Percentiles rank a stretch among this genome's conserved stretches.
Evolutionary conservation across 1,140 invertebrate species (phyloP).

Genomic region (Homarus americanus): DNA sequence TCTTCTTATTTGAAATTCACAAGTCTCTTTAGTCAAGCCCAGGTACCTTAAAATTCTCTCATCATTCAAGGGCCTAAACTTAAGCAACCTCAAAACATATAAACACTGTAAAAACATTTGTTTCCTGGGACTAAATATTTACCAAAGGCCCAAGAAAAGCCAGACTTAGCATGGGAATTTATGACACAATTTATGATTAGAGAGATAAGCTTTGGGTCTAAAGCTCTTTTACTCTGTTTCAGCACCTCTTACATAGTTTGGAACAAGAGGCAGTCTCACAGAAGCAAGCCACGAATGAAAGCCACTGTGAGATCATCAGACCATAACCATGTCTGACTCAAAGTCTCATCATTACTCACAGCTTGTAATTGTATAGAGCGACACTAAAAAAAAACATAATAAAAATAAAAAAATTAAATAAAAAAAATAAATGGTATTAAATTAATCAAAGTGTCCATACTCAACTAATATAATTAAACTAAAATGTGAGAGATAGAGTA

Average conservation of each 20-base stretch:
- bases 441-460: no score
- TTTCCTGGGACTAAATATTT: not conserved
- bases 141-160: not conserved
- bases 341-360: slow-evolving; percentile 98
- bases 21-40: not conserved
- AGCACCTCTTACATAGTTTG: slow-evolving; percentile 93
- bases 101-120: slow-evolving; percentile 19
- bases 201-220: slow-evolving; percentile 4
- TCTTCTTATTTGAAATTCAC: not conserved
- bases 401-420: no score
- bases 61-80: not conserved
- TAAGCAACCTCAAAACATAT: slow-evolving; percentile 40
- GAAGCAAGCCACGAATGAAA: no score
- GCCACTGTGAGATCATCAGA: no score
- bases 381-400: no score
- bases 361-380: slow-evolving; percentile 96
- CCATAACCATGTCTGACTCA: slow-evolving; percentile 97
- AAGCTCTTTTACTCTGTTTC: slow-evolving; percentile 15
- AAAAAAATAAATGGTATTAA: no score
- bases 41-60: not conserved
- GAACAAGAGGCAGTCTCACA: no score
- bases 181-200: not conserved
- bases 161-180: slow-evolving; percentile 4
- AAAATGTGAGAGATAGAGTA: no score
- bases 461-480: no score